These are phyloP conservation scores for Malacoctenus gilli DNA, from an alignment of 2,797 vertebrate genomes.

Conservation along the genomic window DNA sequence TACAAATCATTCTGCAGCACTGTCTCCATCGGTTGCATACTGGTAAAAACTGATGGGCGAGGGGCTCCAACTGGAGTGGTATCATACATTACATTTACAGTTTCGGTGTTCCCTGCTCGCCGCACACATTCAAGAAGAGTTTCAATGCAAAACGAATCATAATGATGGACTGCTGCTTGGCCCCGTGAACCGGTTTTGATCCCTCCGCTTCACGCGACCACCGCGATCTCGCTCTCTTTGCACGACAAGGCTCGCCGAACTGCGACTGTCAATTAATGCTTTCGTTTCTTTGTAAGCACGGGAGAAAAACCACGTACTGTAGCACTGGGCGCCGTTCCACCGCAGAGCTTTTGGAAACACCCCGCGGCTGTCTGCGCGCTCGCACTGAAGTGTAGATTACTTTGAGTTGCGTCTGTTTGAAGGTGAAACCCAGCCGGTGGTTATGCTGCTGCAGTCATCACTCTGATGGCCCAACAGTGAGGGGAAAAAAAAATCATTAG, in stretches of 20 bases:
- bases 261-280: constrained; percentile 4
- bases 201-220: constrained; percentile 19
- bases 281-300: constrained; percentile 5
- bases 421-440: constrained; percentile 15
- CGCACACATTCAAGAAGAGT: constrained; percentile 28
- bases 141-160: background rate
- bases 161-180: constrained; percentile 15
- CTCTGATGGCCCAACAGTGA: constrained; percentile 14
- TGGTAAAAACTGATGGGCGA: constrained; percentile 29
- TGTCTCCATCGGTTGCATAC: constrained; percentile 60
- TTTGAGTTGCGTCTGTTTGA: constrained; percentile 23
- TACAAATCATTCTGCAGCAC: constrained; percentile 38
- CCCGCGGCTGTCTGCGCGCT: too few relatives aligned
- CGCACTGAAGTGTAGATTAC: constrained; percentile 16
- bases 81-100: constrained; percentile 49
- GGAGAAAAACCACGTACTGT: constrained; percentile 9
- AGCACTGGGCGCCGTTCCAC: constrained; percentile 7
- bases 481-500: background rate
- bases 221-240: constrained; percentile 25
- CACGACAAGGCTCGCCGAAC: constrained; percentile 34
- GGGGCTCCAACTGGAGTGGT: constrained; percentile 13
- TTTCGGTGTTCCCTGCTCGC: constrained; percentile 14
- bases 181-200: constrained; percentile 8
- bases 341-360: constrained; percentile 10
- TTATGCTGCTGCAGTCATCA: constrained; percentile 8